Evolutionary conservation across 1,140 invertebrate species (phyloP).

Genomic region (Drosophila murphyi): DNA sequence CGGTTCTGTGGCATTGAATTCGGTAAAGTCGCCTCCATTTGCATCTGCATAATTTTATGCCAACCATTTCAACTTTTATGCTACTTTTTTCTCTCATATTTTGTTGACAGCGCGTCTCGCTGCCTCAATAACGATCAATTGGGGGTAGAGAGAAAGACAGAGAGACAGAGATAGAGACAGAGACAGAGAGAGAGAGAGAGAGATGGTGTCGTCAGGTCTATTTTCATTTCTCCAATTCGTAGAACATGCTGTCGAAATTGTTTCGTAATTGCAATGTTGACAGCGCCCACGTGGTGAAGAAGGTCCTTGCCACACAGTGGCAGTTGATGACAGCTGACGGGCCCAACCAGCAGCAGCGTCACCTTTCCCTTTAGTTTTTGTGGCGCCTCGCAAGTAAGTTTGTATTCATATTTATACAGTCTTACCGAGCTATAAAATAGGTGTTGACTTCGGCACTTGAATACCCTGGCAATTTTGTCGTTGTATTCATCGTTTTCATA

Average conservation of each 20-base stretch:
- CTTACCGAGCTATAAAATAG: too few relatives aligned
- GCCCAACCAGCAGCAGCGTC: too few relatives aligned
- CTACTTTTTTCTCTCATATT: constrained; percentile 51
- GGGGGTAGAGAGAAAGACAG: constrained; percentile 3
- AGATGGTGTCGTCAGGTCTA: constrained; percentile 25
- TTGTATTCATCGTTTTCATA: too few relatives aligned
- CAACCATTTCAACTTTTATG: constrained; percentile 66
- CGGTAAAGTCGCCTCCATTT: constrained; percentile 17
- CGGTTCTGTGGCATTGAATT: constrained; percentile 57
- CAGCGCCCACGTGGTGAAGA: constrained; percentile 53
- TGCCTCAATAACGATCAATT: constrained; percentile 43
- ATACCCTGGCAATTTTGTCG: too few relatives aligned
- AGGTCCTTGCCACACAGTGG: constrained; percentile 15
- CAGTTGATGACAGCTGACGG: neutral
- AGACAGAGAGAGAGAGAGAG: constrained; percentile 11
- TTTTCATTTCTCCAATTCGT: constrained; percentile 63
- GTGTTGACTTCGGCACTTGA: too few relatives aligned
- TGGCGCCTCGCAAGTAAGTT: too few relatives aligned
- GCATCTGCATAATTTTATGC: constrained; percentile 80
- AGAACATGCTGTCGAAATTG: constrained; percentile 79
- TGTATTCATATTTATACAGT: too few relatives aligned
- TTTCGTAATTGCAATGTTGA: constrained; percentile 80
- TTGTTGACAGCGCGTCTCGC: constrained; percentile 57
- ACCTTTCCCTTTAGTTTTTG: neutral
- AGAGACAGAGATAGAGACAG: neutral